These are phyloP conservation scores for Semnornis frantzii DNA, from an alignment of 2,113 vertebrate genomes.

Conservation along the genomic window DNA sequence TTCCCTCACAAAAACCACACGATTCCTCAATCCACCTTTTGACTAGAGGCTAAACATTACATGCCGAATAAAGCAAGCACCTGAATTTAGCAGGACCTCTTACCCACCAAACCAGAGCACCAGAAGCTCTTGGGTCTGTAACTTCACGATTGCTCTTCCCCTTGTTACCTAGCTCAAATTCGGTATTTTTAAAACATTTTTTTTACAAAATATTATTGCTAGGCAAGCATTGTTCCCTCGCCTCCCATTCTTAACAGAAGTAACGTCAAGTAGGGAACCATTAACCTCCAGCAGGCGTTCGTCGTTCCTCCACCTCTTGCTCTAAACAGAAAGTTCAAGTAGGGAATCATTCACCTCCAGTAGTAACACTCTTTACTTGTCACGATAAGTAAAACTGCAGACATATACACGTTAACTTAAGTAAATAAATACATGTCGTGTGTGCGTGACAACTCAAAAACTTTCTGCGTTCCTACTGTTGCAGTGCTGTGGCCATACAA, in stretches of 20 bases:
- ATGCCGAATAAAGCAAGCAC: rapidly evolving
- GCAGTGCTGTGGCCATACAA: rapidly evolving
- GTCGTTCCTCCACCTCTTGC: background rate
- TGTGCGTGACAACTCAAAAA: background rate
- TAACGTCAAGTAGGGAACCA: background rate
- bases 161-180: background rate
- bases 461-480: background rate
- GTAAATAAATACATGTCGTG: background rate
- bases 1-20: background rate
- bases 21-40: rapidly evolving
- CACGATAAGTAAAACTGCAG: too few relatives aligned
- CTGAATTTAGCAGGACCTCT: rapidly evolving
- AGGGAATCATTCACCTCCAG: too few relatives aligned
- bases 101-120: background rate
- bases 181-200: background rate
- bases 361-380: rapidly evolving
- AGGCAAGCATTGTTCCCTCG: background rate
- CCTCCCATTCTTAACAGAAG: background rate
- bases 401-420: too few relatives aligned
- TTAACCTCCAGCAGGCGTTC: background rate
- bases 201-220: background rate
- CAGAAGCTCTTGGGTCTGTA: background rate
- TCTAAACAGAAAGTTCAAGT: too few relatives aligned
- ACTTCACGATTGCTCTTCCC: background rate
- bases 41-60: rapidly evolving